Evolutionary conservation across 1,140 invertebrate species (phyloP).

Genomic region (Drosophila lacertosa): DNA sequence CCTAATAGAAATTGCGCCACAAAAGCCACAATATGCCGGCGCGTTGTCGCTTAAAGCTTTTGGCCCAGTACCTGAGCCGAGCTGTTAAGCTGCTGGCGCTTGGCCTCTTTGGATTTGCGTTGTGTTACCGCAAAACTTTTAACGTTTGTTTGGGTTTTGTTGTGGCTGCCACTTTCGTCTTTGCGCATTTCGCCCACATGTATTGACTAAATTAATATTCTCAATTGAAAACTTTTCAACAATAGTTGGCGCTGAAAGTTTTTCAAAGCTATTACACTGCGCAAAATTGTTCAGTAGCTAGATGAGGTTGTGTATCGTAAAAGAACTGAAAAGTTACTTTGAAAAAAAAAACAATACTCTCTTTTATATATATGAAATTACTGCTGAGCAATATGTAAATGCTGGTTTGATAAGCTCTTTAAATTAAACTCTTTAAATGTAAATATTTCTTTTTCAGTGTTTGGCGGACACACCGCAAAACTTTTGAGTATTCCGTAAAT

Average conservation of each 20-base stretch:
- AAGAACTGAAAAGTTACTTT: not conserved
- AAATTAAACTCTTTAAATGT: not conserved
- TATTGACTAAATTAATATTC: conserved; percentile 83
- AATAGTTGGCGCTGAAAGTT: conserved; percentile 74
- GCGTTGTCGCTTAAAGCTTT: conserved; percentile 53
- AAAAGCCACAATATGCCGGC: conserved; percentile 79
- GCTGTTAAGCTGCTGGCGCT: conserved; percentile 28
- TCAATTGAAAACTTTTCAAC: conserved; percentile 80
- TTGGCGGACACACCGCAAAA: conserved; percentile 46
- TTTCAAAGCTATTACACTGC: conserved; percentile 70
- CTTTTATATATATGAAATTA: not conserved
- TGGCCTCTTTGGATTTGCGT: conserved; percentile 52
- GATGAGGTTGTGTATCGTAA: not conserved
- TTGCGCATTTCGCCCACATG: conserved; percentile 65
- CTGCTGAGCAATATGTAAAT: too few species aligned
- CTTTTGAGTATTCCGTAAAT: conserved; percentile 52
- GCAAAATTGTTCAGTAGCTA: conserved; percentile 24
- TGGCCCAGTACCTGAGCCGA: conserved; percentile 33
- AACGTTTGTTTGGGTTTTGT: conserved; percentile 68
- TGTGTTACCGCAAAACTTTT: conserved; percentile 75
- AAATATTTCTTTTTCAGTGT: conserved; percentile 33
- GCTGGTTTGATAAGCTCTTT: too few species aligned
- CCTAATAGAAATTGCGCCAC: conserved; percentile 72
- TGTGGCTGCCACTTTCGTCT: conserved; percentile 35
- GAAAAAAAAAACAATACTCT: not conserved